These are phyloP conservation scores for Dendronephthya gigantea DNA, from an alignment of 64 coral and sea anemone genomes.

Conservation along the genomic window DNA sequence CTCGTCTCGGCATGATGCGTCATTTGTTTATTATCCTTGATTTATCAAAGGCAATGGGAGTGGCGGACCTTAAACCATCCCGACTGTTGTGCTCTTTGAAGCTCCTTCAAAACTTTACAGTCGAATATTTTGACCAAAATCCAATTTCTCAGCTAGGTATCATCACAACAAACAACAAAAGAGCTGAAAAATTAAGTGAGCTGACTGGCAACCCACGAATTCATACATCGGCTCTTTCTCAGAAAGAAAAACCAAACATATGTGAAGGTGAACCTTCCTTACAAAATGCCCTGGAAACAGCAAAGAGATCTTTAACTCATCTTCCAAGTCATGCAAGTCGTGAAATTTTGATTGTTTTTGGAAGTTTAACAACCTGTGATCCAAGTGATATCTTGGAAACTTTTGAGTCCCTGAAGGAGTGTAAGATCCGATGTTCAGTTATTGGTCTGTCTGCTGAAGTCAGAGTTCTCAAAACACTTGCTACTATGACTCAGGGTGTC, in stretches of 20 bases:
- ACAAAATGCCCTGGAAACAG: conserved; percentile 71
- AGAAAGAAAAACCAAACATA: conserved; percentile 43
- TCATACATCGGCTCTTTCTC: conserved; percentile 62
- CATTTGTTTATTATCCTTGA: conserved; percentile 84
- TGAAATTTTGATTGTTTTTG: conserved; percentile 70
- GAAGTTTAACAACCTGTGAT: conserved; percentile 90
- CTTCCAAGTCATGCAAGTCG: conserved; percentile 90
- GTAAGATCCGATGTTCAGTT: conserved; percentile 81
- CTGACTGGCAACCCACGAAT: conserved; percentile 82
- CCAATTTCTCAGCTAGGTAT: conserved; percentile 97
- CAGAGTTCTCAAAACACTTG: conserved; percentile 65
- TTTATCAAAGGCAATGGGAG: conserved; percentile 87
- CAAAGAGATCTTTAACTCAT: conserved; percentile 61
- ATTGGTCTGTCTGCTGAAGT: conserved; percentile 92
- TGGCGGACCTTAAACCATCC: conserved; percentile 84
- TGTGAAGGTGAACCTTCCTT: conserved; percentile 94
- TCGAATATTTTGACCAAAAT: conserved; percentile 98
- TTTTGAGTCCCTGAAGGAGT: conserved; percentile 60
- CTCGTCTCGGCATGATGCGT: conserved; percentile 98
- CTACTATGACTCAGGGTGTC: conserved; percentile 70
- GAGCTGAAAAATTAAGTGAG: conserved; percentile 84
- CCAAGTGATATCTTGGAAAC: conserved; percentile 76
- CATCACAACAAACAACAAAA: conserved; percentile 76
- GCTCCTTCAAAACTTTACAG: conserved; percentile 77
- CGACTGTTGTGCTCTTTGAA: conserved; percentile 60